A percentile compares a stretch with the other conserved stretches of the same genome.
These are phyloP conservation scores for Cryptocephalus moraei DNA, from an alignment of 2,888 invertebrate genomes.

Conservation along the genomic window DNA sequence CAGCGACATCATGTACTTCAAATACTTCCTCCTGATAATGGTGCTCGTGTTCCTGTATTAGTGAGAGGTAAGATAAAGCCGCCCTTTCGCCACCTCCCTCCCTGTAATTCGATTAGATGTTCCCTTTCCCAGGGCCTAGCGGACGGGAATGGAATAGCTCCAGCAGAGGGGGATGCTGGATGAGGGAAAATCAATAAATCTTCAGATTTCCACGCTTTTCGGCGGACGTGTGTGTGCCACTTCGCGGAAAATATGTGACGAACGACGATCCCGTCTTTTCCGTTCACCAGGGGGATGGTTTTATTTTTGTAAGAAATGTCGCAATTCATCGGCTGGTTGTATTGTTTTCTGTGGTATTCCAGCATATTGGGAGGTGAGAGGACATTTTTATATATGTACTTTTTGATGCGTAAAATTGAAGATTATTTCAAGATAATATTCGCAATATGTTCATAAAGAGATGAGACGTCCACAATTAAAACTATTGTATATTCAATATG, in stretches of 20 bases:
- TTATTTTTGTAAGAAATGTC: no score
- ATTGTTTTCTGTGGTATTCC: slow-evolving; percentile 34
- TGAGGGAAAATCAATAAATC: slow-evolving; percentile 15
- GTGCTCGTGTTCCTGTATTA: slow-evolving; percentile 18
- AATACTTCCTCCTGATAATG: slow-evolving; percentile 19
- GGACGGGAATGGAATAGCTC: slow-evolving; percentile 6
- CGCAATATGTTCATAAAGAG: no score
- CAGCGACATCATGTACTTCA: slow-evolving; percentile 21
- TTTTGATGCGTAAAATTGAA: no score
- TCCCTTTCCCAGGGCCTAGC: slow-evolving; percentile 3
- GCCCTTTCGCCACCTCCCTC: not conserved
- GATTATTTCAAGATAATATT: no score
- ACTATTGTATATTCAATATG: no score
- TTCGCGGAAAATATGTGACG: not conserved
- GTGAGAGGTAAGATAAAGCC: not conserved
- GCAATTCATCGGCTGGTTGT: slow-evolving; percentile 26
- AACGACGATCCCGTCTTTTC: slow-evolving; percentile 1
- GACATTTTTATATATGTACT: not conserved
- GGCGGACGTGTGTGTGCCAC: not conserved
- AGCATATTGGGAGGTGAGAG: slow-evolving; percentile 36
- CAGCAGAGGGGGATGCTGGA: slow-evolving; percentile 9
- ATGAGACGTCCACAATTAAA: no score
- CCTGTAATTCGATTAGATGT: not conserved
- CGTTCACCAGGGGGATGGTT: not conserved
- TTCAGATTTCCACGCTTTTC: slow-evolving; percentile 3